Percentiles rank a stretch among this genome's conserved stretches.
phyloP scores from a whole-genome alignment of 2,113 vertebrate genomes.

The Chitala chitala region DNA sequence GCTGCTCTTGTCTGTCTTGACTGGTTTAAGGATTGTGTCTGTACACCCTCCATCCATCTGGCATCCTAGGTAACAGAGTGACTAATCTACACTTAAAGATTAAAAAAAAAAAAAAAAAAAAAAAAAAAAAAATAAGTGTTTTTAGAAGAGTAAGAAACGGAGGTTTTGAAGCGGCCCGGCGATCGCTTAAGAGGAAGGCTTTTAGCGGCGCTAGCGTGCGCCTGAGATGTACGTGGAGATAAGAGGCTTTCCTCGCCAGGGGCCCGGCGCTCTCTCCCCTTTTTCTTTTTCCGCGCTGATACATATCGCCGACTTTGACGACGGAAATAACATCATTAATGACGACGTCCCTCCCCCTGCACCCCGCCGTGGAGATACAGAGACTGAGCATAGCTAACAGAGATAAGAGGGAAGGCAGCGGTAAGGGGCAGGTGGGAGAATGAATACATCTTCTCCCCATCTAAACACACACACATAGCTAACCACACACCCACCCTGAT shows the following conservation, averaged over 20 bases:
- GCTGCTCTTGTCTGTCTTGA: background rate
- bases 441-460: background rate
- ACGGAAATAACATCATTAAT: conserved; percentile 78
- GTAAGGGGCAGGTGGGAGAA: background rate
- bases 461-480: too few species aligned
- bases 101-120: conserved; percentile 8
- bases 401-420: background rate
- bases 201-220: background rate
- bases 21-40: background rate
- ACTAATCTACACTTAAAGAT: conserved; percentile 9
- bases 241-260: conserved; percentile 1
- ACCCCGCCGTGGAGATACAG: background rate
- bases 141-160: background rate
- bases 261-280: background rate
- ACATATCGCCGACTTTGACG: conserved; percentile 75
- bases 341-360: conserved; percentile 53
- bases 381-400: background rate
- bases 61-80: conserved; percentile 4
- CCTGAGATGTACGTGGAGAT: background rate
- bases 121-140: background rate
- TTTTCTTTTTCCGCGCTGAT: conserved; percentile 52
- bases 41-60: conserved; percentile 7
- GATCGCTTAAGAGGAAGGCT: background rate
- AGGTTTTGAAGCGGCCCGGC: background rate
- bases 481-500: too few species aligned